Evolutionary conservation across 1,140 invertebrate species (phyloP), one percentile per base, ranked within the genome.

Genomic region (Psilanteris sp.): DNA sequence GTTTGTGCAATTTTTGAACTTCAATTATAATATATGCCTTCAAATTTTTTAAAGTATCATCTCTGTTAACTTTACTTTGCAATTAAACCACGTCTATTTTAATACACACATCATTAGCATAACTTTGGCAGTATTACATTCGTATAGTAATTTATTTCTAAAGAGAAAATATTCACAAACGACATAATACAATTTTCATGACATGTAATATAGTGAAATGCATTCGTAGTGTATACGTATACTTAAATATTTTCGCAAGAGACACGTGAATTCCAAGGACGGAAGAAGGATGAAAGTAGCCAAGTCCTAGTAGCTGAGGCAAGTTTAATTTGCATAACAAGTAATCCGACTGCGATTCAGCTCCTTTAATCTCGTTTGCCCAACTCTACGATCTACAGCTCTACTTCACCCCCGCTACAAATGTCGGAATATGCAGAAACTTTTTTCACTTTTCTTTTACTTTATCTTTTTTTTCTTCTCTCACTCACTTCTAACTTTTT

Each of bases 311-410:
- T 36, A 72, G 70, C 57, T 57, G 75, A 59, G 74, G 61, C 41
- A 70, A 61, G 64, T 70, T 67, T 78, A 78, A 78, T 78, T 78
- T 78, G 64, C 76, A 78, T 78, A 78, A 78, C 76, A 78, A 78
- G 71, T 74, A 78, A 78, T 74, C 70, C 57, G 62, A 74, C 70
- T 78, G 64, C 64, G 64, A 74, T 78, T 73, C 76, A 74, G 64
- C 70, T 78, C 64, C 61, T 73, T 78, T 78, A 78, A 78, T 78
- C 76, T 78, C 44, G 31, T 67, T 68, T 61, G 48, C 70, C 59
- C 68, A 37, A 64, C 55, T 57, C 55, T 36, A 11, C 24, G 44
- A 64, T 37, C 54, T 20, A 48, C 32, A 43, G 36, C 32, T 48
- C 20, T 26, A 62, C 52, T 34, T 52, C 54, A 11, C 10, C 41